Evolutionary conservation across 2,113 vertebrate genomes (phyloP), one percentile per base, ranked within the genome.

Genomic region (Corydoras sp.): DNA sequence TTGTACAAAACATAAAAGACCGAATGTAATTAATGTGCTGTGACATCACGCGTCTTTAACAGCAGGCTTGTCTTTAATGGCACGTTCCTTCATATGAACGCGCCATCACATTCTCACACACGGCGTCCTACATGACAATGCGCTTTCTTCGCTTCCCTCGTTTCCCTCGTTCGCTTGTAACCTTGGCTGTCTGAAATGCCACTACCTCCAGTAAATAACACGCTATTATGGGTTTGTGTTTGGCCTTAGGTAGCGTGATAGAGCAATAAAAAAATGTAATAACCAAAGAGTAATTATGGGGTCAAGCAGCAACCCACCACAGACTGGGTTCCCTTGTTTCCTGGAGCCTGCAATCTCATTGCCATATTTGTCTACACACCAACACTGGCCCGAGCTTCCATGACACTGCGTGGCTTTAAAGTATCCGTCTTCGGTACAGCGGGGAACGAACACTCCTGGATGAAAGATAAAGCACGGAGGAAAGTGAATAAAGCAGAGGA

Each of bases 311-410:
- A 60, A 73, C 72, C 55, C 86, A 98, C 96, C 94, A 18, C 96
- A 98, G 79, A 86, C 92, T 10, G 95, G 93, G 9, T 94, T 85
- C 43, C 96, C 96, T 82, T 93, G 94, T 83, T 93, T 95, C 84
- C 95, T 90, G 69, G 95, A 97, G 80, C 96, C 96, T 0, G 94
- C 93, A 6, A 97, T 89, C 87, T 98, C 96, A 0, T 98, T 98
- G 12, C 96, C 95, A 0, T 98, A 98, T 81, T 96, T 98, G 84
- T 98, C 95, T 51, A 96, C 95, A 64, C 96, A 98, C 95, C 95
- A 98, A 85, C 96, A 98, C 83, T 98, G 96, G 11, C 94, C 94
- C 0, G 91, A 94, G 85, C 92, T 94, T 80, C 92, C 86, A 0
- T 97, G 96, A 83, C 96, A 98, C 87, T 98, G 96, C 0, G 93